Base-by-base conservation (phyloP, 2,797 vertebrate species). In the Channallabes apus region DNA sequence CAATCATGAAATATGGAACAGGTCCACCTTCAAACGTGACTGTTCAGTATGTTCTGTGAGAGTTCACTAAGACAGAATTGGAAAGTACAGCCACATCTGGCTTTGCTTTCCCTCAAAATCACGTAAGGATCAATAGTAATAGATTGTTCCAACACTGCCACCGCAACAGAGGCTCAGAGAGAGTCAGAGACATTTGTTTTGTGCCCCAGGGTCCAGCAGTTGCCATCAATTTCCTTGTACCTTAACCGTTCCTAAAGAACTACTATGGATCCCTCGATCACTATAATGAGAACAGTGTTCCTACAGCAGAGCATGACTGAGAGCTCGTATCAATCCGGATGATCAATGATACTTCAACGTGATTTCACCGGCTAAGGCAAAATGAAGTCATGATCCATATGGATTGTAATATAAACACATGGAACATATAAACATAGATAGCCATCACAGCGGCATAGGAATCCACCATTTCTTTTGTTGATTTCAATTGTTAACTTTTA, bases 221-320 rank as follows among this genome's bases (percentile, higher is more conserved):
- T 90, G 84, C 89, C 90, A 91, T 93, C 93, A 92, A 91, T 94
- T 93, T 92, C 88, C 89, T 84, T 88, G 88, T 90, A 91, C 88
- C 90, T 86, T 87, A 87, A 88, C 80, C 56, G 71, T 84, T 87
- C 88, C 81, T 69, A 67, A 86, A 84, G 68, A 71, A 82, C 86
- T 83, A 41, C 77, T 88, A 91, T 91, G 72, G 88, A 91, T 90
- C 85, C 77, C 84, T 82, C 84, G 58, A 76, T 86, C 82, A 77
- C 80, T 82, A 75, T 87, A 88, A 87, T 87, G 84, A 86, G 84
- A 85, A 84, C 85, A 76, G 80, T 82, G 82, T 86, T 87, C 83
- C 76, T 82, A 86, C 82, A 84, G 80, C 86, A 83, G 79, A 82
- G 51, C 61, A 61, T 67, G 72, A 71, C 62, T 65, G 84, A 88